Base-by-base conservation (phyloP, 2,797 vertebrate species). In the Rhabdophis nuchalis region DNA sequence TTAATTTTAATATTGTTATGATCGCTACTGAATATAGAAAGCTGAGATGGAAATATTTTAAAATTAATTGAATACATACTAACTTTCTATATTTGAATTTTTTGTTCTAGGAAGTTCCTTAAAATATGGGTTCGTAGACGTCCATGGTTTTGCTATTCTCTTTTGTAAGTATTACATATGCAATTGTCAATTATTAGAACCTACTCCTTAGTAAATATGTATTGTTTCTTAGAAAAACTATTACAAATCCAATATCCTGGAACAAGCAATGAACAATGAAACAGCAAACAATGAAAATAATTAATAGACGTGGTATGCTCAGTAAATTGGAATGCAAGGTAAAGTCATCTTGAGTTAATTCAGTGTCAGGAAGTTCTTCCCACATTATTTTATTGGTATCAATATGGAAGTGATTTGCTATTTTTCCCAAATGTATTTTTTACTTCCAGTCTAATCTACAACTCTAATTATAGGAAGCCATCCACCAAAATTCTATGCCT, bases 151-250 rank as follows among this genome's bases (percentile, higher is more conserved):
- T 93, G 89, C 46, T 95, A 94, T 60, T 0, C 88, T 50, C 46
- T 96, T 56, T 77, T 95, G 96, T 97, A 94, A 96, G 96, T 97
- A 94, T 95, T 58, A 5, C 52, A 1, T 16, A 57, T 93, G 87
- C 92, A 56, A 27, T 14, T 86, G 18, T 16, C 54, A 25, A 60
- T 91, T 27, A 61, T 52, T 85, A 20, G 52, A 14, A 60, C 5
- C 14, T 57, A 25, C 46, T 86, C 20, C 20, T 32, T 85, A 58
- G 13, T 56, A 32, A 89, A 50, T 29, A 23, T 36, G 25, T n/a
- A 16, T 32, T 68, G 20, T 64, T 88, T 46, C 18, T 52, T 64
- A 29, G 29, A 50, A 89, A 64, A 64, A 50, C 29, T 52, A 64
- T 20, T 23, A 52, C 27, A 87, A 56, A n/a, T 5, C 16, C 58